Percentiles rank a stretch among this genome's conserved stretches.
These are phyloP conservation scores for Leptinotarsa juncta DNA, from an alignment of 2,888 invertebrate genomes.

Conservation along the genomic window DNA sequence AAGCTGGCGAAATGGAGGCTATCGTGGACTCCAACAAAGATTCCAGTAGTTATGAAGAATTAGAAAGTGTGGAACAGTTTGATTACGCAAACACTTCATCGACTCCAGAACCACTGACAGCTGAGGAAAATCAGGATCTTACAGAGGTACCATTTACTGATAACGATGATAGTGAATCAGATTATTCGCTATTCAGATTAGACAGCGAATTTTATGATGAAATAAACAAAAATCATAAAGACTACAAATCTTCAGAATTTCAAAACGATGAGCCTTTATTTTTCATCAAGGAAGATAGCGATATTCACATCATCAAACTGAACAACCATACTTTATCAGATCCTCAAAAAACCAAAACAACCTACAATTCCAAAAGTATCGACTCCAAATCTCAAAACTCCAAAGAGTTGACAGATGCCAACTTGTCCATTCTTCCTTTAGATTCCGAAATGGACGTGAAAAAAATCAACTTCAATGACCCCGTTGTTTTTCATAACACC, in stretches of 20 bases:
- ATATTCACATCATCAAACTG: conserved; percentile 67
- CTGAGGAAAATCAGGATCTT: conserved; percentile 24
- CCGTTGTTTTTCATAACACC: conserved; percentile 49
- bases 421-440: conserved; percentile 51
- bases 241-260: conserved; percentile 55
- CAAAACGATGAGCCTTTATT: conserved; percentile 64
- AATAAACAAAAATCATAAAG: conserved; percentile 31
- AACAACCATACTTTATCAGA: conserved; percentile 55
- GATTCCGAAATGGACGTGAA: conserved; percentile 44
- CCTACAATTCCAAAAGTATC: conserved; percentile 48
- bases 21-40: neutral
- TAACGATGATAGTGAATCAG: conserved; percentile 37
- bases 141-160: conserved; percentile 17
- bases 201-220: conserved; percentile 43
- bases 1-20: too few species aligned
- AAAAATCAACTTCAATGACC: conserved; percentile 51
- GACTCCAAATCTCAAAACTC: conserved; percentile 48
- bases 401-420: conserved; percentile 60
- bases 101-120: neutral
- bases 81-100: neutral
- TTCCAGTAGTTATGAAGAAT: conserved; percentile 8
- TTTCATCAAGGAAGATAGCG: conserved; percentile 58
- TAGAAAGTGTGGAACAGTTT: conserved; percentile 13
- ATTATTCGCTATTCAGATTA: conserved; percentile 47
- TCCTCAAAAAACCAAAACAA: conserved; percentile 55